Percentiles rank a stretch among this genome's conserved stretches.
Evolutionary conservation across 1,140 invertebrate species (phyloP).

Genomic region (Potamilus streckersoni): DNA sequence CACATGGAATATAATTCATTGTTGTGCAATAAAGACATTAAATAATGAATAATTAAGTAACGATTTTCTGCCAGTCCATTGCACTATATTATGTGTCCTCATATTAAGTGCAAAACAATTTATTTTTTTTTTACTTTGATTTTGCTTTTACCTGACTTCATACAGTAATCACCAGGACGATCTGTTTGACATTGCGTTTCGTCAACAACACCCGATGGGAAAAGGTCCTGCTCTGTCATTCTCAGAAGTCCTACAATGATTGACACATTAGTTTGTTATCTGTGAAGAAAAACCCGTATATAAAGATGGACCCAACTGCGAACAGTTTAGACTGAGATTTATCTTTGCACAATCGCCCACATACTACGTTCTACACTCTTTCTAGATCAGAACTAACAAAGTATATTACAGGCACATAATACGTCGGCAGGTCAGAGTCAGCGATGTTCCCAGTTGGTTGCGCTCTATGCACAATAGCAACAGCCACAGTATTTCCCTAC

Average conservation of each 20-base stretch:
- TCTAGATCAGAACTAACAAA: no score
- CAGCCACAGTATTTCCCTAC: no score
- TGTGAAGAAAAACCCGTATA: no score
- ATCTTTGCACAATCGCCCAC: no score
- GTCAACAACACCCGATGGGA: slow-evolving; percentile 19
- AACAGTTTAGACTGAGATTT: no score
- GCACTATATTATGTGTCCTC: not conserved
- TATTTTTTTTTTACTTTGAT: not conserved
- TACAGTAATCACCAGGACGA: slow-evolving; percentile 17
- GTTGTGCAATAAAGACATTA: not conserved
- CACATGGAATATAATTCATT: not conserved
- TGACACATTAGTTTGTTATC: not conserved
- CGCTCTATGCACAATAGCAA: no score
- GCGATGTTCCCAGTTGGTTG: no score
- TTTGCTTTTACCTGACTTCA: slow-evolving; percentile 19
- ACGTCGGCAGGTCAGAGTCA: no score
- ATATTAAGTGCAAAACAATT: slow-evolving; percentile 8
- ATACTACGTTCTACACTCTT: no score
- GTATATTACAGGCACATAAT: no score
- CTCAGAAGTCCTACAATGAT: slow-evolving; percentile 9
- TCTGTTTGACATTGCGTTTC: slow-evolving; percentile 18
- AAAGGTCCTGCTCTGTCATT: slow-evolving; percentile 15
- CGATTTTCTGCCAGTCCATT: not conserved
- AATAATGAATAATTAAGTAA: not conserved
- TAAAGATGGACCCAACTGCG: no score